Conservation (phyloP, 37 sponge, comb jelly and placozoan species). For the Mnemiopsis leidyi region DNA sequence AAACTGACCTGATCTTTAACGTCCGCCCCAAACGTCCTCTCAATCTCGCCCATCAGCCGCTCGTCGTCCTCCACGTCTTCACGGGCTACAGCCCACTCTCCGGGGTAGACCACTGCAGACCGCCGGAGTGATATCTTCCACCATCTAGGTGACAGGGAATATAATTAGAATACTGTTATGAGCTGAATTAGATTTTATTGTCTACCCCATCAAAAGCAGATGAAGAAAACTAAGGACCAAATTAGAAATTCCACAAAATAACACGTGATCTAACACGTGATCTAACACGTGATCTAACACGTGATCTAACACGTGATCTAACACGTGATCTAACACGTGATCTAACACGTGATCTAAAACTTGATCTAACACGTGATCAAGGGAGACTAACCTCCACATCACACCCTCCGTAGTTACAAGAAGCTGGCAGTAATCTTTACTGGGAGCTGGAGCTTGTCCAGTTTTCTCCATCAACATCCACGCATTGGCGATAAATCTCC, state of each 20-base stretch:
- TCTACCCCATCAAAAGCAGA: no score
- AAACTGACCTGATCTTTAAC: slow-evolving; percentile 34
- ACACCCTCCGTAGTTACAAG: slow-evolving; percentile 87
- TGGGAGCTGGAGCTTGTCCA: slow-evolving; percentile 82
- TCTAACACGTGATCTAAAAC: no score
- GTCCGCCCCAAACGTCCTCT: slow-evolving; percentile 37
- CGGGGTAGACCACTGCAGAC: slow-evolving; percentile 56
- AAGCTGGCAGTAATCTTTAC: slow-evolving; percentile 86
- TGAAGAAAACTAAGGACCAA: no score
- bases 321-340: no score
- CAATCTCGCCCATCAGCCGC: slow-evolving; percentile 4
- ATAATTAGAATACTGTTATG: no score
- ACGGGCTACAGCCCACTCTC: slow-evolving; percentile 48
- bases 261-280: no score
- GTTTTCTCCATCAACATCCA: slow-evolving; percentile 75
- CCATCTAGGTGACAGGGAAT: slow-evolving; percentile 17
- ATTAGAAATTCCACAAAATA: no score
- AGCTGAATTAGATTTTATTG: no score
- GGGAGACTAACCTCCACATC: slow-evolving; percentile 81
- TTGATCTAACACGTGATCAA: no score
- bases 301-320: no score
- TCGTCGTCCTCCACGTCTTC: slow-evolving; percentile 48
- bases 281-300: no score
- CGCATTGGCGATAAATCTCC: slow-evolving; percentile 64
- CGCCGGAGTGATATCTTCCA: slow-evolving; percentile 40